Evolutionary conservation across 2,888 invertebrate genomes (phyloP), one percentile per base, ranked within the genome.

Genomic region (Drosophila leonis): DNA sequence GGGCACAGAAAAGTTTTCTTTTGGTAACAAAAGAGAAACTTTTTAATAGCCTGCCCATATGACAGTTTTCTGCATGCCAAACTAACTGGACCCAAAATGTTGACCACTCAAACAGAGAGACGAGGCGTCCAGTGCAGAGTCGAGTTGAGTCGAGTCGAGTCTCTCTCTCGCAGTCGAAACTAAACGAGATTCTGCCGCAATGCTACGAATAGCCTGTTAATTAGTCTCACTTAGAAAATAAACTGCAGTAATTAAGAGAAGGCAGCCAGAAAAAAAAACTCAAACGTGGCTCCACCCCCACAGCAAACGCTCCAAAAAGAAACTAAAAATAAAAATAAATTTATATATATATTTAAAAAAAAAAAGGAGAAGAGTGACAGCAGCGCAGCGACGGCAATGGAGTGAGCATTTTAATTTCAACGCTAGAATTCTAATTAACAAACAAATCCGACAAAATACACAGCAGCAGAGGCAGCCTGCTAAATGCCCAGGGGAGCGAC

Each of bases 141-240:
- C 12, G 48, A 48, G 48, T 44, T 55, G 35, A 29, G 31, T 27
- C 24, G 24, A 24, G 24, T 24, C 24, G 24, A 24, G 24, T 24
- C n/a, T 41, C 37, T 39, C 18, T 12, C 13, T 20, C 12, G 1
- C 29, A 6, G 33, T 13, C 52, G 46, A 37, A 63, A 27, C 29
- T 20, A 33, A 20, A 65, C 57, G 55, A 54, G 57, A 65, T 71
- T 88, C 78, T 78, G 82, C 78, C 86, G 83, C 85, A 87, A 84
- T 85, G 85, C 86, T 77, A 76, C 69, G 88, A 91, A 91, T 90
- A 83, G 88, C 81, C 91, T 90, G 91, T 91, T 92, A 92, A 92
- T 92, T 92, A 92, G 92, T 92, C 91, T 91, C 92, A 92, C 92
- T 92, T 92, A 92, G 92, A 92, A 92, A 92, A 92, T 92, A 92